Evolutionary conservation across 2,797 vertebrate genomes (phyloP), one percentile per base, ranked within the genome.

Genomic region (Allobates femoralis): DNA sequence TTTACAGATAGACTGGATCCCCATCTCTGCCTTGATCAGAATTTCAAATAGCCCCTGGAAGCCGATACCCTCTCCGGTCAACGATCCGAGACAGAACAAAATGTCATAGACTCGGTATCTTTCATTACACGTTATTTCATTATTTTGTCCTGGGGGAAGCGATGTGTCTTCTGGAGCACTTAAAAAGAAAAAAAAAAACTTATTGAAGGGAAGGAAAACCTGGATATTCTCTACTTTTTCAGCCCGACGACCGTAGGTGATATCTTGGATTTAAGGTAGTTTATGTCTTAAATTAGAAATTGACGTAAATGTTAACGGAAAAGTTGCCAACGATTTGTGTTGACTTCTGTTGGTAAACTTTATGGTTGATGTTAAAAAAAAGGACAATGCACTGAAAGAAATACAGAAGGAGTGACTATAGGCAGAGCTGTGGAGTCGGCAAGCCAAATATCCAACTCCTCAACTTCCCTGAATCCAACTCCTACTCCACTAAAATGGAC

Each of bases 101-200:
- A 86, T 81, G 79, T 81, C 79, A 82, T 60, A 76, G 50, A 28
- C 50, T 67, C 6, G 32, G 85, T 83, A n/a, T 50, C 60, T 85
- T 85, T 81, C 79, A 86, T 86, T 86, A 76, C 67, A 75, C 53
- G 66, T 56, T 71, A 79, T 77, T 79, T 85, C 75, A 85, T 79
- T 85, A 85, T 41, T 73, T 18, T 74, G 67, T 83, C 81, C 67
- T 60, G 32, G 32, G 67, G 81, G 73, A 75, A 62, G 26, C 71
- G n/a, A 46, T 58, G 51, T 41, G 32, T 82, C 66, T 82, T 56
- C 32, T 18, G 51, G 18, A 83, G 46, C 66, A 28, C 26, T 58
- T 21, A 58, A 69, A 56, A 51, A 26, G 11, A 46, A 46, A 46
- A 46, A 46, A 46, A 46, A n/a, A 32, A 53, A 50, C 50, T 23